Percentiles rank a stretch among this genome's conserved stretches.
Evolutionary conservation across 1,140 invertebrate species (phyloP).

Genomic region (Micrasema minimum): DNA sequence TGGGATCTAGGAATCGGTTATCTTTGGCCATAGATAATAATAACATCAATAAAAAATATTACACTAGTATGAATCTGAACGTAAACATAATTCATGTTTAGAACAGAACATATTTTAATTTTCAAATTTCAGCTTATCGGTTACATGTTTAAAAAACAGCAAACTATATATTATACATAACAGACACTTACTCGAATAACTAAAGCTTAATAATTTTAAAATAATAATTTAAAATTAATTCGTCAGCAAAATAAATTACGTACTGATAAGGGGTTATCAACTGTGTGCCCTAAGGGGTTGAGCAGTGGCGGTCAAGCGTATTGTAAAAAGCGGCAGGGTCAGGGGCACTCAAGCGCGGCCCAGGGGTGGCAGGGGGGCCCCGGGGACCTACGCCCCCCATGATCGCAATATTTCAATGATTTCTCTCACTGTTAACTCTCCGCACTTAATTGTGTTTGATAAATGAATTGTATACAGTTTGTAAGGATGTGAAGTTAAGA

Average conservation of each 20-base stretch:
- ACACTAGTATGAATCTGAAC: too few relatives aligned
- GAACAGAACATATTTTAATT: too few relatives aligned
- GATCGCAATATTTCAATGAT: slow-evolving; percentile 44
- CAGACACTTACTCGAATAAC: too few relatives aligned
- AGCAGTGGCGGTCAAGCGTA: slow-evolving; percentile 20
- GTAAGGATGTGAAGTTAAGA: slow-evolving; percentile 12
- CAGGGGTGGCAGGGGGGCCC: slow-evolving; percentile 5
- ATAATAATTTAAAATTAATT: too few relatives aligned
- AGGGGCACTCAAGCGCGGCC: neutral
- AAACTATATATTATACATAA: too few relatives aligned
- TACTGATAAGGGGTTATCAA: neutral
- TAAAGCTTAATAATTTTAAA: too few relatives aligned
- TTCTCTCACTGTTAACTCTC: slow-evolving; percentile 47
- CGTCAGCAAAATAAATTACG: slow-evolving; percentile 10
- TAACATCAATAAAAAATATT: too few relatives aligned
- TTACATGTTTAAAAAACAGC: too few relatives aligned
- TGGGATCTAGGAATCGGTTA: too few relatives aligned
- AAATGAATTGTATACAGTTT: slow-evolving; percentile 44
- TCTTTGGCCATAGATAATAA: too few relatives aligned
- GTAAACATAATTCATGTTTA: too few relatives aligned
- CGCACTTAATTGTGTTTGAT: slow-evolving; percentile 44
- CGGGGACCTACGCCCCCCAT: neutral
- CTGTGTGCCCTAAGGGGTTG: neutral
- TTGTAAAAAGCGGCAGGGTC: slow-evolving; percentile 13
- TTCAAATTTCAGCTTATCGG: too few relatives aligned